These are phyloP conservation scores for Graptemys geographica DNA, from an alignment of 2,797 vertebrate species.

Conservation along the genomic window DNA sequence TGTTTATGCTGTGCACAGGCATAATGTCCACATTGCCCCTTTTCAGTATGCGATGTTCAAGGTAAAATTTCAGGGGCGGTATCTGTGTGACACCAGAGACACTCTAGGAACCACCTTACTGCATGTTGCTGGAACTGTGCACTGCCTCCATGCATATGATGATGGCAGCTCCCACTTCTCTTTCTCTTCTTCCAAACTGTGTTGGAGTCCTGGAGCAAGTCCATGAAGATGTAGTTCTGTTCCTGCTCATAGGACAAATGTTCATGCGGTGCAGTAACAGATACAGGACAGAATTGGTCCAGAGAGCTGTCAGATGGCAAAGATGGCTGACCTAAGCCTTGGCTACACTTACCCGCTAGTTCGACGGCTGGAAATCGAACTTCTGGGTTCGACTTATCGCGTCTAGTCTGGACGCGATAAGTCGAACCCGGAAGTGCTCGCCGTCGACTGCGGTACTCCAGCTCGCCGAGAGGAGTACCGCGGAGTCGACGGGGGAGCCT, in stretches of 20 bases:
- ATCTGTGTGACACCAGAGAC: neutral
- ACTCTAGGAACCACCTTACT: neutral
- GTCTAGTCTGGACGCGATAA: too few relatives aligned
- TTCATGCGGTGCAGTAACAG: neutral
- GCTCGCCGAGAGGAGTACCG: too few relatives aligned
- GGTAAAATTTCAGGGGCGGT: neutral
- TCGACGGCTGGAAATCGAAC: too few relatives aligned
- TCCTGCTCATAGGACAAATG: neutral
- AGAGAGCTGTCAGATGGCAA: neutral
- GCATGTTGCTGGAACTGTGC: neutral
- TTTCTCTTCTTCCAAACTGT: neutral
- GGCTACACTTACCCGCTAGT: too few relatives aligned
- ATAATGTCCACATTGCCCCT: neutral
- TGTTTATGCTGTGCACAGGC: neutral
- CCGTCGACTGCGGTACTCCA: too few relatives aligned
- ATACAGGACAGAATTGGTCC: neutral
- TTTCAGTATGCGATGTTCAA: neutral
- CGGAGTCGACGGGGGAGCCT: too few relatives aligned
- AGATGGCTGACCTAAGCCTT: too few relatives aligned
- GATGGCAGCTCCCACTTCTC: neutral
- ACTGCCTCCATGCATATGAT: neutral
- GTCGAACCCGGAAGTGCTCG: too few relatives aligned
- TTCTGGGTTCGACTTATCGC: too few relatives aligned
- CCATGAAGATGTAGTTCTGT: neutral
- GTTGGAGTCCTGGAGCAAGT: neutral